phyloP scores from a whole-genome alignment of 2,888 invertebrate genomes.

The Abrostola tripartita region DNA sequence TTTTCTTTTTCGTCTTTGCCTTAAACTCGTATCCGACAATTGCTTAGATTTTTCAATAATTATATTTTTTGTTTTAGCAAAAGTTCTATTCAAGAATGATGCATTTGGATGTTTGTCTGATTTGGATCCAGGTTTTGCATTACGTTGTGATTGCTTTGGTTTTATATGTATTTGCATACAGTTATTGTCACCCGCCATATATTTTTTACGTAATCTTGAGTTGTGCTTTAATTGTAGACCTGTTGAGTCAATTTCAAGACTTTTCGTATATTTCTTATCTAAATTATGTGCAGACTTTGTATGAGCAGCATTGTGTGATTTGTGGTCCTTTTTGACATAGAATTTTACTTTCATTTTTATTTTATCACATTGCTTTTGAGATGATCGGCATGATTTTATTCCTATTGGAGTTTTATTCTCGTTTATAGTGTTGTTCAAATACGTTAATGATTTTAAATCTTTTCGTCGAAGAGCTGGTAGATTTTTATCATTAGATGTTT shows the following conservation, averaged over 20 bases:
- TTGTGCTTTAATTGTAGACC: slow-evolving; percentile 2
- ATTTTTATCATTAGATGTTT: background rate
- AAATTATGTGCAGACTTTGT: slow-evolving; percentile 25
- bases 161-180: slow-evolving; percentile 7
- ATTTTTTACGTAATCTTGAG: slow-evolving; percentile 8
- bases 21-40: slow-evolving; percentile 26
- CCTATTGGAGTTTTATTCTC: slow-evolving; percentile 4
- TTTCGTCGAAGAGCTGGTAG: slow-evolving; percentile 7
- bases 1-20: slow-evolving; percentile 4
- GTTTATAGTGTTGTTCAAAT: slow-evolving; percentile 6
- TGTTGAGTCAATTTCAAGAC: background rate
- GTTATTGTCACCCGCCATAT: slow-evolving; percentile 32
- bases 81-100: slow-evolving; percentile 7
- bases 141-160: background rate
- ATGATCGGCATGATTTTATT: slow-evolving; percentile 43
- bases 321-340: slow-evolving; percentile 18
- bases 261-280: slow-evolving; percentile 11
- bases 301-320: background rate
- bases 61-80: slow-evolving; percentile 22
- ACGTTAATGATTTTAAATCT: slow-evolving; percentile 31
- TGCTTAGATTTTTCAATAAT: slow-evolving; percentile 30
- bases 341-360: slow-evolving; percentile 41
- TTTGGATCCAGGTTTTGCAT: background rate
- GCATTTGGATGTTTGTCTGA: background rate
- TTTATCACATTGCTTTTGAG: slow-evolving; percentile 36